These are phyloP conservation scores for Eubucco bourcierii DNA, from an alignment of 2,113 vertebrate genomes.

Conservation along the genomic window DNA sequence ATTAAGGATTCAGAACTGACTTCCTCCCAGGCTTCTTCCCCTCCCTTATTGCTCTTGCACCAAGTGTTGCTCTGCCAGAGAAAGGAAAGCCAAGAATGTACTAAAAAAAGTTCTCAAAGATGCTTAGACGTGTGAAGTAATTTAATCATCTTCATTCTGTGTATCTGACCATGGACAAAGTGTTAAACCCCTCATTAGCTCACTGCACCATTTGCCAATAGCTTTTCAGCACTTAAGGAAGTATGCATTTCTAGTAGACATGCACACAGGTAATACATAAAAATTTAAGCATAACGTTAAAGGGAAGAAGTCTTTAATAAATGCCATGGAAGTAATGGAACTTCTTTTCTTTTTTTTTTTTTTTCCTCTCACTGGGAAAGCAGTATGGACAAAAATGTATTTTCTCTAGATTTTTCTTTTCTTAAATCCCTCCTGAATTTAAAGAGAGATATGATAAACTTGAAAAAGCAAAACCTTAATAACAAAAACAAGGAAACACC, in stretches of 20 bases:
- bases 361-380: not conserved
- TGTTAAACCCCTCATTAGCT: not conserved
- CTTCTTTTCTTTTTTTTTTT: not conserved
- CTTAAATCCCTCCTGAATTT: not conserved
- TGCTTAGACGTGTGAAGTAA: not conserved
- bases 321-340: not conserved
- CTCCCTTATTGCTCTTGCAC: not conserved
- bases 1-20: not conserved
- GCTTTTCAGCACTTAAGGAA: not conserved
- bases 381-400: not conserved
- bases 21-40: not conserved
- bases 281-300: not conserved
- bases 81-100: not conserved
- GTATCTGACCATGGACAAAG: not conserved
- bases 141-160: not conserved
- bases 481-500: not conserved
- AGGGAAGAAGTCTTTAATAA: not conserved
- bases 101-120: not conserved
- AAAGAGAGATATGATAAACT: not conserved
- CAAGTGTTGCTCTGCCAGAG: not conserved
- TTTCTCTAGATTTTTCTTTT: not conserved
- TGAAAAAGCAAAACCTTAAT: not conserved
- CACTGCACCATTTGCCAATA: not conserved
- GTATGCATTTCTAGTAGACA: not conserved
- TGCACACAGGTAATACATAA: fast-evolving